These are phyloP conservation scores for Entomobrya multifasciata DNA, from an alignment of 2,888 invertebrate genomes.

Conservation along the genomic window DNA sequence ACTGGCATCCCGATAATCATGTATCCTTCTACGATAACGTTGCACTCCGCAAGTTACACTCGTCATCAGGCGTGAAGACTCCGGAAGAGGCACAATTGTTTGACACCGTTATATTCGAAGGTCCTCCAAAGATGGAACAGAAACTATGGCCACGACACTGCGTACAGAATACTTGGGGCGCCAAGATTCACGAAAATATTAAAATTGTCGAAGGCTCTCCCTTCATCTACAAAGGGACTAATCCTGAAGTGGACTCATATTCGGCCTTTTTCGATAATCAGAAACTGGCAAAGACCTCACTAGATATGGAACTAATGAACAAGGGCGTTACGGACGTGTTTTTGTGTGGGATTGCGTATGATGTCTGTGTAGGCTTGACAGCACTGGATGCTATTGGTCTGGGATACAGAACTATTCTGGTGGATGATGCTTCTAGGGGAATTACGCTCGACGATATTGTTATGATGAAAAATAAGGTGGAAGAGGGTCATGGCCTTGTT, in stretches of 20 bases:
- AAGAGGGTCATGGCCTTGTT: conserved; percentile 89
- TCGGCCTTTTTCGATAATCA: conserved; percentile 99
- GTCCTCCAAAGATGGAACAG: too few relatives aligned
- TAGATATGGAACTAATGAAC: conserved; percentile 90
- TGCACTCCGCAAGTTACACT: conserved; percentile 87
- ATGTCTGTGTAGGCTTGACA: conserved; percentile 94
- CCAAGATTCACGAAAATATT: conserved; percentile 93
- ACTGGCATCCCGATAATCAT: conserved; percentile 98
- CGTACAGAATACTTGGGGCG: conserved; percentile 97
- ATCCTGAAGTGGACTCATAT: conserved; percentile 97
- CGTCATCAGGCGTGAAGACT: conserved; percentile 84
- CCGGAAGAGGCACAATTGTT: conserved; percentile 89
- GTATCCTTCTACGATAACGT: conserved; percentile 98
- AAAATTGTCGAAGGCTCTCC: conserved; percentile 84
- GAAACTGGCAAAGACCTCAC: conserved; percentile 92
- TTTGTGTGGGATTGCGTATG: conserved; percentile 96
- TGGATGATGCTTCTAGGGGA: conserved; percentile 95
- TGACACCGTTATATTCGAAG: conserved; percentile 95
- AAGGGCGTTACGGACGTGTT: conserved; percentile 94
- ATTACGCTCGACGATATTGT: conserved; percentile 93
- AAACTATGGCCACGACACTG: conserved; percentile 98
- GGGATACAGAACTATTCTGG: conserved; percentile 92
- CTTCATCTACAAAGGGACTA: conserved; percentile 94
- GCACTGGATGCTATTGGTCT: conserved; percentile 93
- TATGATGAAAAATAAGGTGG: conserved; percentile 89